Percentiles rank a stretch among this genome's conserved stretches.
Conservation (phyloP, 2,113 vertebrate genomes). For the Brienomyrus brachyistius region DNA sequence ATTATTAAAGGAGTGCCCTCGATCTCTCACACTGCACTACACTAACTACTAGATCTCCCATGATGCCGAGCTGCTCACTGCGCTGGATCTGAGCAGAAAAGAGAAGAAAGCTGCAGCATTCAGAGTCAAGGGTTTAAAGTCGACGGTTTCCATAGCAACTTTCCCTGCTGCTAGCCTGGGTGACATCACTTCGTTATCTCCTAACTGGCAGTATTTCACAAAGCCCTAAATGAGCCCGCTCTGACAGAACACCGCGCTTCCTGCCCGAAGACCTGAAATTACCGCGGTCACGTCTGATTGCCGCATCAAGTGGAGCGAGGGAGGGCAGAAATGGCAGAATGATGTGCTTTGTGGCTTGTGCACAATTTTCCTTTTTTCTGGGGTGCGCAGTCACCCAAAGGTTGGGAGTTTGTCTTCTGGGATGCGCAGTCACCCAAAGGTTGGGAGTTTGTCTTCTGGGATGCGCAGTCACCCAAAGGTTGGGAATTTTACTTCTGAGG, state of each 20-base stretch:
- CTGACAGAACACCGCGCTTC: not conserved
- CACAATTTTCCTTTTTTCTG: not conserved
- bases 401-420: not conserved
- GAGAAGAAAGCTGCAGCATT: not conserved
- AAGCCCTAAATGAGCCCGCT: not conserved
- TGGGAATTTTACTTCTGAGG: not conserved
- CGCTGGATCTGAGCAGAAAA: not conserved
- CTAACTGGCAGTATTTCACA: not conserved
- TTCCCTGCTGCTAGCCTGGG: not conserved
- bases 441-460: not conserved
- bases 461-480: not conserved
- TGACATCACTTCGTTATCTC: slow-evolving; percentile 1
- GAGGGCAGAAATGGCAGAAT: not conserved
- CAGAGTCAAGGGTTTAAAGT: not conserved
- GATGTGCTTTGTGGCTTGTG: not conserved
- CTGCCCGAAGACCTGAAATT: not conserved
- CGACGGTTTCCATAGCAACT: slow-evolving; percentile 19
- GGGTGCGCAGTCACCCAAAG: not conserved
- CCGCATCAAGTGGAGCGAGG: not conserved
- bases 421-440: not conserved
- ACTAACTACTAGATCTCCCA: not conserved
- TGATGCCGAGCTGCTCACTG: not conserved
- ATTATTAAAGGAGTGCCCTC: not conserved
- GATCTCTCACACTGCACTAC: not conserved
- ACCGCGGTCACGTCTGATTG: not conserved